These are phyloP conservation scores for Lutra lutra DNA, from an alignment of 2,797 vertebrate species.

Conservation along the genomic window DNA sequence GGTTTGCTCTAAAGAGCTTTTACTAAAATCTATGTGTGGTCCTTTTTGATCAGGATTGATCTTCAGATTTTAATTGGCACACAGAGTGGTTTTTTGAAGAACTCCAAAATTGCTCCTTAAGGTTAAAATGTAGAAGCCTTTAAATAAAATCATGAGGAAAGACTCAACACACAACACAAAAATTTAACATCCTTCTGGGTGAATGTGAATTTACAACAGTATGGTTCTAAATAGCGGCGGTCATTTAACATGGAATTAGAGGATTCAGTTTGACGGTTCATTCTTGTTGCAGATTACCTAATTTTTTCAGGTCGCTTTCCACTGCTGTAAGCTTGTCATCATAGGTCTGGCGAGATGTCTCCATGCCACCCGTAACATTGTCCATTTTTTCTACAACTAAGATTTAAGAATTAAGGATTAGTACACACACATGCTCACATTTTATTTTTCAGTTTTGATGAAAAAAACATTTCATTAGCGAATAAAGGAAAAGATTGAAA, in stretches of 20 bases:
- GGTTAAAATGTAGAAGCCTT: conserved; percentile 13
- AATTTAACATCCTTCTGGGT: background rate
- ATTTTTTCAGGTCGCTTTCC: conserved; percentile 94
- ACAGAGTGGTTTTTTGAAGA: background rate
- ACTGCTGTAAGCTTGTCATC: conserved; percentile 94
- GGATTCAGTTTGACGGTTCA: background rate
- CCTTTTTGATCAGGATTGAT: background rate
- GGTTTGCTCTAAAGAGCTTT: background rate
- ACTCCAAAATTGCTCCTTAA: conserved; percentile 10
- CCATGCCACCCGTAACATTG: conserved; percentile 94
- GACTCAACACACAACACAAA: background rate
- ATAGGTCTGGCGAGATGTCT: conserved; percentile 90
- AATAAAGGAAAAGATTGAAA: conserved; percentile 60
- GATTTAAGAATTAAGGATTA: conserved; percentile 81
- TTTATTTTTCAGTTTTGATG: conserved; percentile 50
- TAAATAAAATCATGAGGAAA: conserved; percentile 41
- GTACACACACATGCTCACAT: background rate
- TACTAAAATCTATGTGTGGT: background rate
- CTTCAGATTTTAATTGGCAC: conserved; percentile 39
- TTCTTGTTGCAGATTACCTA: conserved; percentile 88
- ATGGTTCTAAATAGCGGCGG: background rate
- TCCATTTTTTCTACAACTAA: conserved; percentile 98
- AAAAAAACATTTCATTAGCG: conserved; percentile 18
- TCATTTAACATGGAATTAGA: background rate
- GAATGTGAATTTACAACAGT: background rate